These are phyloP conservation scores for Spilarctia lutea DNA, from an alignment of 2,888 invertebrate genomes.

Conservation along the genomic window DNA sequence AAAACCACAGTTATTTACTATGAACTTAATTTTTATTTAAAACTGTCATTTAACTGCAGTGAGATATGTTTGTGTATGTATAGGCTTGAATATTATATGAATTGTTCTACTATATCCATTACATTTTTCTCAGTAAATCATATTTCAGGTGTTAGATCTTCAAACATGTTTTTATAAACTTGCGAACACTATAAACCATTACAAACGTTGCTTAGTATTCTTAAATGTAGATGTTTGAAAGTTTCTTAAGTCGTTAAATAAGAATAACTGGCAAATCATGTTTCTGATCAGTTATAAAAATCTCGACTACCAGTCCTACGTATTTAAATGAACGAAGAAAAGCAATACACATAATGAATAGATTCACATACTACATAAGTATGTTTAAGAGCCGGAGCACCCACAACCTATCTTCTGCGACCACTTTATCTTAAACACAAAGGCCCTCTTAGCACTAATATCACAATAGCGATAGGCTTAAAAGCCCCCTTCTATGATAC, in stretches of 20 bases:
- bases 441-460: constrained; percentile 2
- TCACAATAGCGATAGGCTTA: constrained; percentile 2
- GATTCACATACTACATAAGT: neutral
- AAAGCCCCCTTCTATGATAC: neutral
- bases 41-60: neutral
- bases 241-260: neutral
- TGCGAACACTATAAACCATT: neutral
- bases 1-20: neutral
- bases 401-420: neutral
- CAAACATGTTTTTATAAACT: neutral
- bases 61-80: neutral
- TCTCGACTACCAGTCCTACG: neutral
- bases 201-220: neutral
- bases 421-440: constrained; percentile 5
- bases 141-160: too few relatives aligned
- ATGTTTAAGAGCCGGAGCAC: neutral
- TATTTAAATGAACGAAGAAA: neutral
- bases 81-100: too few relatives aligned
- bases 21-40: neutral
- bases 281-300: neutral
- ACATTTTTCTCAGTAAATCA: too few relatives aligned
- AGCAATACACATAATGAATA: neutral
- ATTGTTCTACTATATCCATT: too few relatives aligned
- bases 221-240: neutral
- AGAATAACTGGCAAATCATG: neutral